These are phyloP conservation scores for Natator depressus DNA, from an alignment of 2,113 vertebrate genomes.

Conservation along the genomic window DNA sequence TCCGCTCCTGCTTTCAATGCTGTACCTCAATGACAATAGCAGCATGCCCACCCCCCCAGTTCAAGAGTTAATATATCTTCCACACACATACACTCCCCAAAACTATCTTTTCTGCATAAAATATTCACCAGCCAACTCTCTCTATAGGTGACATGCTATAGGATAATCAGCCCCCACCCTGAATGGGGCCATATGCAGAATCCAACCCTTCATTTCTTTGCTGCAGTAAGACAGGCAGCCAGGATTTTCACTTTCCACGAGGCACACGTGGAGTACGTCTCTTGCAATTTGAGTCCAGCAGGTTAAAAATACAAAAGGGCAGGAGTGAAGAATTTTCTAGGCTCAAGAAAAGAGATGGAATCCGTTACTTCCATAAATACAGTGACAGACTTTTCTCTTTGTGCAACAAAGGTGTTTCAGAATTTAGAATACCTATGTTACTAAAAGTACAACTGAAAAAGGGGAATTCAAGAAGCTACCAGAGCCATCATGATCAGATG, in stretches of 20 bases:
- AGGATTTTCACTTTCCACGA: neutral
- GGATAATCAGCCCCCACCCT: neutral
- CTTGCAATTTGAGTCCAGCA: neutral
- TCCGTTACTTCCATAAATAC: neutral
- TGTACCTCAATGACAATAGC: accelerated
- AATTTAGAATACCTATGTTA: neutral
- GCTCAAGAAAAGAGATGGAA: accelerated
- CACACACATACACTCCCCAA: neutral
- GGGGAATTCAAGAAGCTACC: neutral
- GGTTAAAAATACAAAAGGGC: accelerated
- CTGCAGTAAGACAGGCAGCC: neutral
- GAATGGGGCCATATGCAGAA: neutral
- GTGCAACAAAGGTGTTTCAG: neutral
- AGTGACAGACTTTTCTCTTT: neutral
- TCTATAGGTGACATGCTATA: neutral
- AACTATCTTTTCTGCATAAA: neutral
- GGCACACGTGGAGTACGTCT: neutral
- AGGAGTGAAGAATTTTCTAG: neutral
- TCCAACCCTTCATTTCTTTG: neutral
- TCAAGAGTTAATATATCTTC: accelerated
- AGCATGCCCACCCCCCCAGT: accelerated
- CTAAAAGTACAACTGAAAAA: neutral
- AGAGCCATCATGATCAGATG: accelerated
- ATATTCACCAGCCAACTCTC: neutral
- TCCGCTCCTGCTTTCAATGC: accelerated